Percentiles rank a stretch among this genome's conserved stretches.
Conservation (phyloP, 2,888 invertebrate species). For the Cactoblastis cactorum region DNA sequence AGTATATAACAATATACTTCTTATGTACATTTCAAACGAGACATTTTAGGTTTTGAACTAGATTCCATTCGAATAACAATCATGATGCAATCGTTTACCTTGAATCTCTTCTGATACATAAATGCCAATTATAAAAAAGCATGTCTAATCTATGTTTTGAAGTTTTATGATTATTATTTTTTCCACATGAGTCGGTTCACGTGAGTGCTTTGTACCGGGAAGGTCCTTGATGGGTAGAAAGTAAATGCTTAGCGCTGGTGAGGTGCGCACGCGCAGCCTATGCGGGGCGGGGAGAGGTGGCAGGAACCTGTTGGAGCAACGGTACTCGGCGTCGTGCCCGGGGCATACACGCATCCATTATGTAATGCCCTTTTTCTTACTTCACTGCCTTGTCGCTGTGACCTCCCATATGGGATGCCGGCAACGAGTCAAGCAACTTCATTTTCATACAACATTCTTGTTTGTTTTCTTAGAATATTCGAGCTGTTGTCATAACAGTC, state of each 20-base stretch:
- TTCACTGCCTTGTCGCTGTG: constrained; percentile 39
- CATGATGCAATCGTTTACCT: background rate
- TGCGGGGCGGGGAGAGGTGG: constrained; percentile 35
- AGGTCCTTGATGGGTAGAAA: constrained; percentile 75
- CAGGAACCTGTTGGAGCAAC: constrained; percentile 72
- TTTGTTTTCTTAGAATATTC: constrained; percentile 10
- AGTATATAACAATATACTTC: constrained; percentile 35
- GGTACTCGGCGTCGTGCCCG: constrained; percentile 62
- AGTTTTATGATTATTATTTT: background rate
- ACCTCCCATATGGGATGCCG: constrained; percentile 17
- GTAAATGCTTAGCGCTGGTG: constrained; percentile 59
- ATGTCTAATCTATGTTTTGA: background rate
- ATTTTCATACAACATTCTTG: constrained; percentile 11
- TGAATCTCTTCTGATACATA: background rate
- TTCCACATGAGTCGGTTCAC: constrained; percentile 21
- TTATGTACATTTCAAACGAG: background rate
- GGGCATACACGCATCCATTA: constrained; percentile 70
- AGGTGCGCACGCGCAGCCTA: constrained; percentile 44
- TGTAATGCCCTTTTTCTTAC: constrained; percentile 72
- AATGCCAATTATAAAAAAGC: background rate
- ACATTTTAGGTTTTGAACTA: background rate
- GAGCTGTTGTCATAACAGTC: background rate
- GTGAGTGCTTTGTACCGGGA: constrained; percentile 37
- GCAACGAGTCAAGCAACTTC: constrained; percentile 14
- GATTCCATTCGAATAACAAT: background rate